Conservation (phyloP, 2,888 invertebrate genomes). For the Ecliptopera silaceata region DNA sequence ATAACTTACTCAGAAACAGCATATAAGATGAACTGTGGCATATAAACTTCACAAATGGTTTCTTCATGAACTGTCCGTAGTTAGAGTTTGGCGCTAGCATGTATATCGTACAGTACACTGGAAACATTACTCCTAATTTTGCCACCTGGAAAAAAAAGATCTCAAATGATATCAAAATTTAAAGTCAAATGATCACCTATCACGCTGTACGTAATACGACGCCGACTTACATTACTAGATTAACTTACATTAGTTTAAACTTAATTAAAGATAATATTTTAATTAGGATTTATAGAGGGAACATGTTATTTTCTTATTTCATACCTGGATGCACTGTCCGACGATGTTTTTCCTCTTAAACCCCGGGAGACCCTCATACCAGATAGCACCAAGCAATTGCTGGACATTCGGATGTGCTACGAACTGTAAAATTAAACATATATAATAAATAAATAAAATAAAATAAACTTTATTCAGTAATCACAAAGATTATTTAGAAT, state of each 20-base stretch:
- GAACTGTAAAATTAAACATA: constrained; percentile 86
- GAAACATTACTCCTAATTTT: constrained; percentile 95
- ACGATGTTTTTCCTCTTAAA: constrained; percentile 96
- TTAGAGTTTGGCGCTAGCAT: constrained; percentile 95
- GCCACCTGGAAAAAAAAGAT: constrained; percentile 84
- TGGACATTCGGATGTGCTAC: constrained; percentile 99
- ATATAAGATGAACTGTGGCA: constrained; percentile 98
- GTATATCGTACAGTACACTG: constrained; percentile 95
- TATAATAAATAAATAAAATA: constrained; percentile 2
- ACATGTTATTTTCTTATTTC: background rate
- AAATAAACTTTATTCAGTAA: no score
- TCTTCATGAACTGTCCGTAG: constrained; percentile 95
- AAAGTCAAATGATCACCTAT: no score
- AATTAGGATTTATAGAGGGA: no score
- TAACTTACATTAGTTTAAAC: no score
- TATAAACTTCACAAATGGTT: constrained; percentile 99
- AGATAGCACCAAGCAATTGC: constrained; percentile 96
- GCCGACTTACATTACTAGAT: no score
- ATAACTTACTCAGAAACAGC: constrained; percentile 94
- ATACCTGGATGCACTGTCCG: constrained; percentile 92
- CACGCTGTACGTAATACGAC: no score
- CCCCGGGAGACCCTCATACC: constrained; percentile 99
- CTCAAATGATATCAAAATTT: background rate
- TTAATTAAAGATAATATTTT: no score
- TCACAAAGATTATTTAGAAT: no score